Percentiles rank a stretch among this genome's conserved stretches.
Evolutionary conservation across 2,888 invertebrate genomes (phyloP).

Genomic region (Drosophila barbarae): DNA sequence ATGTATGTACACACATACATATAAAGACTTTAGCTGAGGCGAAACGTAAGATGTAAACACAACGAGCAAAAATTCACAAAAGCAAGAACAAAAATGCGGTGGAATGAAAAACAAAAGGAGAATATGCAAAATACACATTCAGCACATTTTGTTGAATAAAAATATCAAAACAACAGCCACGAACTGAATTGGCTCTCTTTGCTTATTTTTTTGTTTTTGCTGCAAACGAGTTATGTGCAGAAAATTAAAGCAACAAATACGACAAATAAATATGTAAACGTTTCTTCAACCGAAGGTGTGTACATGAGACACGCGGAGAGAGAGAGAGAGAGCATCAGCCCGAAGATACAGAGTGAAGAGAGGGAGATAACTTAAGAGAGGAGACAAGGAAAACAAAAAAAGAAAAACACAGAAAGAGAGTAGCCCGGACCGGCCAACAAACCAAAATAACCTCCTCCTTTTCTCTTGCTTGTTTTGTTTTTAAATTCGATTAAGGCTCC

Average conservation of each 20-base stretch:
- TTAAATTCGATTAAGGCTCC: slow-evolving; percentile 3
- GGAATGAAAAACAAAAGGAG: slow-evolving; percentile 20
- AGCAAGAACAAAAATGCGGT: slow-evolving; percentile 30
- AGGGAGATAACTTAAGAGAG: slow-evolving; percentile 3
- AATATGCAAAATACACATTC: slow-evolving; percentile 43
- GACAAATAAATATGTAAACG: slow-evolving; percentile 13
- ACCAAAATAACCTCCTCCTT: slow-evolving; percentile 17
- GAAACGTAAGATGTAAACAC: slow-evolving; percentile 67
- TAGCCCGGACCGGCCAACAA: slow-evolving; percentile 20
- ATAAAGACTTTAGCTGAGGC: slow-evolving; percentile 8
- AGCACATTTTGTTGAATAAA: slow-evolving; percentile 32
- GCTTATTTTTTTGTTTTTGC: slow-evolving; percentile 36
- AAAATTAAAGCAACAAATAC: slow-evolving; percentile 18
- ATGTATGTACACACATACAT: neutral
- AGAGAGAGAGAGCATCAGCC: slow-evolving; percentile 3
- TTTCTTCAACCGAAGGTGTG: slow-evolving; percentile 53
- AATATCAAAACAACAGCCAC: slow-evolving; percentile 39
- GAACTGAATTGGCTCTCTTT: slow-evolving; percentile 8
- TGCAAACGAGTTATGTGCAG: slow-evolving; percentile 63
- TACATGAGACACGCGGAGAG: slow-evolving; percentile 39
- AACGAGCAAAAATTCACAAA: slow-evolving; percentile 39
- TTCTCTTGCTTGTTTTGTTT: slow-evolving; percentile 4
- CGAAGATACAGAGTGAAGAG: neutral
- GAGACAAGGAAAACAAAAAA: neutral
- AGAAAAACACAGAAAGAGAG: slow-evolving; percentile 4